Base-by-base conservation (phyloP, 2,888 invertebrate genomes). In the Drosophila lutescens region DNA sequence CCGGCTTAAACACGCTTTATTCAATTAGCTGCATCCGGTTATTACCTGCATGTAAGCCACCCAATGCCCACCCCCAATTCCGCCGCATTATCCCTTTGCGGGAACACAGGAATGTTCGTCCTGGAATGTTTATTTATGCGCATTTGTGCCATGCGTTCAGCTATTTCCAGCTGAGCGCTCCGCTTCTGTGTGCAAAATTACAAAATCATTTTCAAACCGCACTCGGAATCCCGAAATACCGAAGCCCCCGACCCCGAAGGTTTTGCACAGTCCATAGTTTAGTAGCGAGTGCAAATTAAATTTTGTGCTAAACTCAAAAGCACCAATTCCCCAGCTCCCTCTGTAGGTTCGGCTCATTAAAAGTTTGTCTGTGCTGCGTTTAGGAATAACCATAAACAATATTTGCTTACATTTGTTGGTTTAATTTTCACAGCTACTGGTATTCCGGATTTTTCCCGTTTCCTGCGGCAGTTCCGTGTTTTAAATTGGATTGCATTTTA, bases 11-110 rank as follows among this genome's bases (percentile, higher is more conserved):
- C 56, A 83, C 85, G 86, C 75, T 84, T 86, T 89, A 85, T 85
- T 85, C 85, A 85, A 85, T 85, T 85, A 85, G 85, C 79, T 76
- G 84, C 87, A 85, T 85, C 89, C 87, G 89, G 87, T 85, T 85
- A 85, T 85, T 85, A 85, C 85, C 85, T 85, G 89, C 79, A 81
- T 76, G 65, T 5, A 6, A 8, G 62, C 67, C 72, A 51, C 46
- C 46, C 17, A 38, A 10, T 12, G 12, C 20, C 43, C 32, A 13
- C 32, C 26, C 26, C 26, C 43, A 7, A 26, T 12, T 34, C 26
- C 32, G 50, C 41, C 57, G 46, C 54, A 36, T 59, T 69, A 47
- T 80, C 57, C 40, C 72, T 72, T 68, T 71, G 78, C 71, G 74
- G 70, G 53, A 69, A 53, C 69, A 76, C 75, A 32, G 38, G 44